These are phyloP conservation scores for Microplitis mediator DNA, from an alignment of 1,140 invertebrate species.

Conservation along the genomic window DNA sequence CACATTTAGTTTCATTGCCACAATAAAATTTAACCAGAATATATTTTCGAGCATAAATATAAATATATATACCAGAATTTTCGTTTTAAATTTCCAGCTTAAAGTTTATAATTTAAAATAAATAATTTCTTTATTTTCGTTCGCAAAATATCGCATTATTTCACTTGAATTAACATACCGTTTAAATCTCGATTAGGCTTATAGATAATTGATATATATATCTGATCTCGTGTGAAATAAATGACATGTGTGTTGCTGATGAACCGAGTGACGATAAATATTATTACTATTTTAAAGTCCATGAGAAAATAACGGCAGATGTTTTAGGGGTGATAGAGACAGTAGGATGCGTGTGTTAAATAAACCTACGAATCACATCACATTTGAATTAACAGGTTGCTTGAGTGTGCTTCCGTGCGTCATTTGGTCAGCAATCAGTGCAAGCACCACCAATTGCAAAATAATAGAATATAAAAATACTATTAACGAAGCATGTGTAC, in stretches of 20 bases:
- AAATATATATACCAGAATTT: no score
- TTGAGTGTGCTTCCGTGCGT: conserved; percentile 8
- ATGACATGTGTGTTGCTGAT: conserved; percentile 47
- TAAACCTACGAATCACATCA: conserved; percentile 44
- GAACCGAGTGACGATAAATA: conserved; percentile 10
- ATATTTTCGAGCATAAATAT: no score
- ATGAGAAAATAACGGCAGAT: conserved; percentile 59
- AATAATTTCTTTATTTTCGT: no score
- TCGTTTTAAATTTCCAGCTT: no score
- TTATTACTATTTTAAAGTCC: conserved; percentile 32
- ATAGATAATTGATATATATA: no score
- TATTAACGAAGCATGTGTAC: not conserved
- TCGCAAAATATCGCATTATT: no score
- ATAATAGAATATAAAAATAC: not conserved
- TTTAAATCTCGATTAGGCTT: no score
- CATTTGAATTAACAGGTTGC: conserved; percentile 50
- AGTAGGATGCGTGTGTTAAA: conserved; percentile 31
- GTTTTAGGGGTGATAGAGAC: conserved; percentile 36
- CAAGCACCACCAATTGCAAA: not conserved
- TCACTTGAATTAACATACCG: no score
- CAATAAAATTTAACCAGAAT: no score
- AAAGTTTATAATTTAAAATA: no score
- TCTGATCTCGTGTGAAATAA: conserved; percentile 54
- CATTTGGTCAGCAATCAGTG: conserved; percentile 45
- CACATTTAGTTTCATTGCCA: no score